phyloP scores from a whole-genome alignment of 2,797 vertebrate genomes.

The Pseudochirops corinnae region DNA sequence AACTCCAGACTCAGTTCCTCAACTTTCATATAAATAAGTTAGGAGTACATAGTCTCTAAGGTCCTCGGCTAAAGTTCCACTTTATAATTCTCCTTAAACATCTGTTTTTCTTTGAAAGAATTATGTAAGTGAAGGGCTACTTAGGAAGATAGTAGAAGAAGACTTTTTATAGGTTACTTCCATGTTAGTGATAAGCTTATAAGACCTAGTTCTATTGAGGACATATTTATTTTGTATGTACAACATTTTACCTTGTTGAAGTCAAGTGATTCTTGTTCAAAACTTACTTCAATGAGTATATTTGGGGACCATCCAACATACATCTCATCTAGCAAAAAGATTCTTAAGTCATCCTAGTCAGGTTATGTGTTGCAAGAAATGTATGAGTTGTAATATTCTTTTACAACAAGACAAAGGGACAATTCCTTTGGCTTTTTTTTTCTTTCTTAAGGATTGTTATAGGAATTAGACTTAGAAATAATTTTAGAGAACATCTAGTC shows the following conservation, averaged over 20 bases:
- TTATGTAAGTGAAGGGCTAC: constrained; percentile 23
- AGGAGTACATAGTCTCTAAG: neutral
- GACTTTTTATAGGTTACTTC: constrained; percentile 17
- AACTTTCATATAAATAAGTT: neutral
- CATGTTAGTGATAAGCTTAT: constrained; percentile 12
- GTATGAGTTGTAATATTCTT: neutral
- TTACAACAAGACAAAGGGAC: neutral
- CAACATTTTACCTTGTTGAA: neutral
- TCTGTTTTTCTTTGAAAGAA: constrained; percentile 34
- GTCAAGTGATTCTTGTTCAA: constrained; percentile 3
- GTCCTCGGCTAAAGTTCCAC: neutral
- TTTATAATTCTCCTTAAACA: constrained; percentile 7
- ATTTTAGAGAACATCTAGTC: neutral
- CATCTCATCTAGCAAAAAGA: neutral
- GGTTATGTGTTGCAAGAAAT: neutral
- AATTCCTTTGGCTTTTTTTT: neutral
- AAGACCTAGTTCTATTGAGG: neutral
- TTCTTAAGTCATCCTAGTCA: neutral
- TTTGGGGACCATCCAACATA: neutral
- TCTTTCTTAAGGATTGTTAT: neutral
- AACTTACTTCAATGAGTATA: constrained; percentile 38
- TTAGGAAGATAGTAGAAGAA: constrained; percentile 5
- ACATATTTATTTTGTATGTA: constrained; percentile 11
- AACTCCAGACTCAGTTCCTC: neutral
- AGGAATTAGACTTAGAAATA: neutral